These are phyloP conservation scores for Smittia aterrima DNA, from an alignment of 2,888 invertebrate species.

Conservation along the genomic window DNA sequence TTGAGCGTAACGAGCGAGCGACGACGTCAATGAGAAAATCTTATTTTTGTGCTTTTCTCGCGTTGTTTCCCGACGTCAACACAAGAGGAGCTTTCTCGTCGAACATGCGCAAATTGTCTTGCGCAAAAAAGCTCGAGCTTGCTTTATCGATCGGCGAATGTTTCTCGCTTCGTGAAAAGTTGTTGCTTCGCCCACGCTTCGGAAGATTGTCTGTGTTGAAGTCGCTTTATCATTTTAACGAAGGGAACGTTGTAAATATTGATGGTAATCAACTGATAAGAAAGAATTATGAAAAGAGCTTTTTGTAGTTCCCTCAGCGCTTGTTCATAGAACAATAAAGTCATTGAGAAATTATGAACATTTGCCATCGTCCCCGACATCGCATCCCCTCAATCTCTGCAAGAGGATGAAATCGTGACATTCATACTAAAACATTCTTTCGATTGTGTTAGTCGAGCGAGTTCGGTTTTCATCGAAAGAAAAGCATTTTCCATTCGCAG, in stretches of 20 bases:
- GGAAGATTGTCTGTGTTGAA: neutral
- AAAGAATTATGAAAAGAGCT: neutral
- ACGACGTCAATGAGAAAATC: conserved; percentile 7
- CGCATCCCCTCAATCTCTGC: neutral
- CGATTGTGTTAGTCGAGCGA: neutral
- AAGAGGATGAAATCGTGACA: neutral
- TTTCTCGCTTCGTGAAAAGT: neutral
- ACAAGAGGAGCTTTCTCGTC: neutral
- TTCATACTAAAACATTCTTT: neutral
- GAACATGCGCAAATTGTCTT: neutral
- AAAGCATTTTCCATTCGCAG: neutral
- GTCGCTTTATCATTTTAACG: neutral
- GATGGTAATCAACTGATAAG: neutral
- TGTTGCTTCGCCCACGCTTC: conserved; percentile 17
- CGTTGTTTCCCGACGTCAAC: neutral
- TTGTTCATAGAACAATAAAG: neutral
- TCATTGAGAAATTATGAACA: too few relatives aligned
- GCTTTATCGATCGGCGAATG: neutral
- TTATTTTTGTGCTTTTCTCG: neutral
- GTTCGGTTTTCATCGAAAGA: neutral
- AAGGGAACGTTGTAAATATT: conserved; percentile 1
- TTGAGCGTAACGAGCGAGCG: neutral
- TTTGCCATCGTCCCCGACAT: neutral
- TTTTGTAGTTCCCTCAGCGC: neutral
- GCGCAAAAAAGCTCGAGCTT: neutral